Base-by-base conservation (phyloP, 2,113 vertebrate genomes). In the Oreotrochilus melanogaster region DNA sequence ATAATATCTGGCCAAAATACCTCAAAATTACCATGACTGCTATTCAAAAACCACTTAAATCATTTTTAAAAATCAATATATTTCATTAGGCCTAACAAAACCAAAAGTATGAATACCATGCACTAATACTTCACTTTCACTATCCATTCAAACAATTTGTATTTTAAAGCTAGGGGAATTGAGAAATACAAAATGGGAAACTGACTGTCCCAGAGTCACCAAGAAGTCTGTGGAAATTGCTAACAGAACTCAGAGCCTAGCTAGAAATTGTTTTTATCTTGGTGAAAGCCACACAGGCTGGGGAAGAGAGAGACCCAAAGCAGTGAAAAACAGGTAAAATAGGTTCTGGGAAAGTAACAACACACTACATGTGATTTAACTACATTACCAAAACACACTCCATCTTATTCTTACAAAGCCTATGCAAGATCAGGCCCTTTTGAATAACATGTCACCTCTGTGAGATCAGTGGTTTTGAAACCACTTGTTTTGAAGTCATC, bases 371-470 rank as follows among this genome's bases (percentile, higher is more conserved):
- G 10, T 18, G 35, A 48, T 81, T 74, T 66, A 74, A 47, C 25
- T 57, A 15, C 6, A 18, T 33, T 56, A 39, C 4, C 30, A 69
- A 72, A 84, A 33, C 15, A 62, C 33, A 72, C 13, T 16, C 23
- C 14, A 1, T 13, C 19, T 57, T 64, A 54, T 67, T 47, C 75
- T 62, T 50, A 37, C 67, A 69, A n/a, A 53, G 7, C 3, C n/a
- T 24, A 2, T 35, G 50, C 64, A 82, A 62, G 50, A 76, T 9
- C 0, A 0, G 24, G 28, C 4, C n/a, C 50, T 37, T 56, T 14
- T 28, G 50, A 85, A 9, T 53, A 74, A 35, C 1, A 24, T 2
- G 2, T 18, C 25, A 83, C 11, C 10, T 24, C 6, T 76, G n/a
- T 17, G 56, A 93, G 31, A 74, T 24, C 39, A 28, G 17, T 60